Base-by-base conservation (phyloP, 1,140 invertebrate genomes). In the Halictus rubicundus region DNA sequence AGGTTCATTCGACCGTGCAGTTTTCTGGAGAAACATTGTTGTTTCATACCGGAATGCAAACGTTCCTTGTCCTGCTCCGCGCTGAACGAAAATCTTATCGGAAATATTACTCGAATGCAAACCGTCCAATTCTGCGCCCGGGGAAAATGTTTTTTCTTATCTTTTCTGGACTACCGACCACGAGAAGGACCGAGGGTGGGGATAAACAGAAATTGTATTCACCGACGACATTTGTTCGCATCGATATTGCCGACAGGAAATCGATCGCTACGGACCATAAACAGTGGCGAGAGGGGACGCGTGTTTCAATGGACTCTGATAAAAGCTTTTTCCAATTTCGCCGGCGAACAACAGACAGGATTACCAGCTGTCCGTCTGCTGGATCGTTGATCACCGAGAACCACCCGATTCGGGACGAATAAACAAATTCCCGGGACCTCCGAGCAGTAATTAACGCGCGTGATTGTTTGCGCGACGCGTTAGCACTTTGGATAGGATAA, bases 261-360 rank as follows among this genome's bases (percentile, higher is more conserved):
- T 32, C 32, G 25, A 25, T 27, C 19, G 27, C 8, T 6, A 25
- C 6, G 14, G 60, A 32, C 19, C 49, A 21, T 37, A 64, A 64
- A 6, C 27, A 3, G 19, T 21, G 23, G 69, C 8, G 61, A 27
- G 23, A 54, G 23, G 16, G 52, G 23, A 66, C 25, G 37, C 16
- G 25, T 16, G 10, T 9, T 25, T 5, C 10, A 12, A 23, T 10
- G 49, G 7, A 39, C 49, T 12, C 0, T 0, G 14, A 19, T 68
- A 42, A 75, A 75, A 75, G 49, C 46, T 68, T 75, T 66, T 57
- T 42, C 71, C 49, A 68, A 75, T 75, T 66, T 32, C 21, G 37
- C 65, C 23, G 6, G 32, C 8, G 10, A 39, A 57, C 9, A 12
- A 52, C 65, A 12, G 32, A 19, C 19, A 37, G 14, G 37, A 74